These are phyloP conservation scores for Ctenicera cuprea DNA, from an alignment of 2,888 invertebrate species.

Conservation along the genomic window DNA sequence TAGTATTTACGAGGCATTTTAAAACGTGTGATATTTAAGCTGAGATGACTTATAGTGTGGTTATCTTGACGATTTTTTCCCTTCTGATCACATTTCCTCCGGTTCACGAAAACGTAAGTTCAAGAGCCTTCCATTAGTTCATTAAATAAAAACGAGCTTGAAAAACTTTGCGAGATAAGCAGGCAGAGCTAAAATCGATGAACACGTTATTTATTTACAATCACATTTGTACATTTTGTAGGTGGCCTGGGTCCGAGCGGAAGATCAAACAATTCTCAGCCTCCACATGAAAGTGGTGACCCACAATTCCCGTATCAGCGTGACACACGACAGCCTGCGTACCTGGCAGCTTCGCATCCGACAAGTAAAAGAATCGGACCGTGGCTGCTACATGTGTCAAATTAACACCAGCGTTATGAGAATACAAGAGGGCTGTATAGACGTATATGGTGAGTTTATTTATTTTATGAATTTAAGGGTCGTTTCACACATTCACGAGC, in stretches of 20 bases:
- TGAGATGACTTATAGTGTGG: too few relatives aligned
- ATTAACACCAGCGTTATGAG: constrained; percentile 92
- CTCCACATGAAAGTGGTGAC: constrained; percentile 90
- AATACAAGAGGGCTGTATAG: constrained; percentile 90
- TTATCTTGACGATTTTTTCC: background rate
- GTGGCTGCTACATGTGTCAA: constrained; percentile 95
- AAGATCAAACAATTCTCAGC: constrained; percentile 91
- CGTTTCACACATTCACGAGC: constrained; percentile 9
- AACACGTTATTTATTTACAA: constrained; percentile 33
- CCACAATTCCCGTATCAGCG: constrained; percentile 87
- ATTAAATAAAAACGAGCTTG: background rate
- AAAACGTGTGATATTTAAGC: too few relatives aligned
- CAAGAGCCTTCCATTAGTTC: constrained; percentile 15
- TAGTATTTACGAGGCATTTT: too few relatives aligned
- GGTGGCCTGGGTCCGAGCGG: constrained; percentile 93
- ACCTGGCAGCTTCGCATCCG: constrained; percentile 92
- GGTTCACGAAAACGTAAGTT: constrained; percentile 2
- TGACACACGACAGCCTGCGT: constrained; percentile 86
- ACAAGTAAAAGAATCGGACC: constrained; percentile 87
- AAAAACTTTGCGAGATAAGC: constrained; percentile 1
- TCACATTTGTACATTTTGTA: constrained; percentile 68
- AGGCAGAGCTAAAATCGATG: constrained; percentile 11
- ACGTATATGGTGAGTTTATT: constrained; percentile 83
- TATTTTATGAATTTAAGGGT: constrained; percentile 16
- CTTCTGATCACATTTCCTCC: background rate